Conservation (phyloP, 1,140 invertebrate species). For the Cyrtorhinus lividipennis region DNA sequence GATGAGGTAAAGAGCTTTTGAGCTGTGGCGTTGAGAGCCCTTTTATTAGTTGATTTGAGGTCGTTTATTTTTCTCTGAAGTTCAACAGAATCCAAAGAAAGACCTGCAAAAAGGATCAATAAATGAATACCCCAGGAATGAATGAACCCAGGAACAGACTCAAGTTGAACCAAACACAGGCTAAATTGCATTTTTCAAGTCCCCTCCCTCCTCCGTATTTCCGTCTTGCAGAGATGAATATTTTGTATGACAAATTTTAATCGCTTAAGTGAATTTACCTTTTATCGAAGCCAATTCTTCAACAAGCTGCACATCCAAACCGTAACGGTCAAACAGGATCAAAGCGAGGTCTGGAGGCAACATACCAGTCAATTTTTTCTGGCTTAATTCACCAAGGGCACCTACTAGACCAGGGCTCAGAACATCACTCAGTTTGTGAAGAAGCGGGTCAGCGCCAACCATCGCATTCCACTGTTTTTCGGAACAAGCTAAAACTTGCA, state of each 20-base stretch:
- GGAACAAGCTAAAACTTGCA: constrained; percentile 36
- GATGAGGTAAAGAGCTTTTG: neutral
- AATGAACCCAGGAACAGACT: no score
- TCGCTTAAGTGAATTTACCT: no score
- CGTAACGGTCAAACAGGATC: constrained; percentile 63
- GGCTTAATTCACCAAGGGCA: constrained; percentile 47
- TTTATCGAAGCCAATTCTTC: constrained; percentile 42
- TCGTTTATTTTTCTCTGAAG: constrained; percentile 43
- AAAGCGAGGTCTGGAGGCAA: constrained; percentile 48
- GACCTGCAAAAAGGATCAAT: no score
- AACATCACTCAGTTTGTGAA: constrained; percentile 41
- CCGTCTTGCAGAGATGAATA: no score
- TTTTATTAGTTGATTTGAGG: constrained; percentile 34
- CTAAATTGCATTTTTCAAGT: no score
- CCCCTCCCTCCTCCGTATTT: no score
- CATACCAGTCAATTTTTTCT: constrained; percentile 5
- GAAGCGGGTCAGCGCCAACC: constrained; percentile 39
- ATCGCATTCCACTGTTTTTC: constrained; percentile 47
- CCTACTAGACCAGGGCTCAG: constrained; percentile 46
- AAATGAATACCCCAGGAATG: no score
- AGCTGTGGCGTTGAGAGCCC: neutral
- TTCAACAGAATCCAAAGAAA: constrained; percentile 41
- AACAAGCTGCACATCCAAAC: constrained; percentile 57
- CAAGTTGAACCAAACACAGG: no score
- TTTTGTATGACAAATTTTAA: no score